A percentile compares a stretch with the other conserved stretches of the same genome.
Evolutionary conservation across 2,113 vertebrate species (phyloP).

Genomic region (Archilochus colubris): DNA sequence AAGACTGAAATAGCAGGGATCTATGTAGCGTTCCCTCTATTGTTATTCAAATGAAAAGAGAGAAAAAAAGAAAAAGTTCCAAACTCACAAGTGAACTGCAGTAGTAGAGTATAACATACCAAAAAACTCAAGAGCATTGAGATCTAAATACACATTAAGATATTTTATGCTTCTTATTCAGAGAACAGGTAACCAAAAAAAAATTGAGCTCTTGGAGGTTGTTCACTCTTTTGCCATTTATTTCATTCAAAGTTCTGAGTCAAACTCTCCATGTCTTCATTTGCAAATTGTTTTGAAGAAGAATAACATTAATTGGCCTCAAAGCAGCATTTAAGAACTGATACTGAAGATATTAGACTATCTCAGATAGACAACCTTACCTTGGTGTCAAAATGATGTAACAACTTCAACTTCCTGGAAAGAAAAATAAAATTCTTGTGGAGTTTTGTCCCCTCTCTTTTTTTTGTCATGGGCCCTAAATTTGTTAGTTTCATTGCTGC

Average conservation of each 20-base stretch:
- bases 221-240: not conserved
- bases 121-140: not conserved
- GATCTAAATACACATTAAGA: not conserved
- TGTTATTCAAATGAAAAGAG: not conserved
- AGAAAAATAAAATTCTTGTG: accelerated
- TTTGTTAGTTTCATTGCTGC: constrained; percentile 9
- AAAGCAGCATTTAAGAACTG: not conserved
- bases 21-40: not conserved
- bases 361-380: not conserved
- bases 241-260: not conserved
- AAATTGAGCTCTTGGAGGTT: not conserved
- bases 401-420: not conserved
- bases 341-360: not conserved
- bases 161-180: not conserved
- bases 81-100: not conserved
- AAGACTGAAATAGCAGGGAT: not conserved
- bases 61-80: not conserved
- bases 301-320: not conserved
- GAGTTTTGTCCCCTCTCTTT: no score
- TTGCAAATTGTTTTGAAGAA: not conserved
- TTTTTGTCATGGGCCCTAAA: not conserved
- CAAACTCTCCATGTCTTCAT: not conserved
- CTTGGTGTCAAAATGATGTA: not conserved
- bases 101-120: not conserved
- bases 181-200: not conserved